These are phyloP conservation scores for Oreochromis tanganicae DNA, from an alignment of 2,113 vertebrate genomes.

Conservation along the genomic window DNA sequence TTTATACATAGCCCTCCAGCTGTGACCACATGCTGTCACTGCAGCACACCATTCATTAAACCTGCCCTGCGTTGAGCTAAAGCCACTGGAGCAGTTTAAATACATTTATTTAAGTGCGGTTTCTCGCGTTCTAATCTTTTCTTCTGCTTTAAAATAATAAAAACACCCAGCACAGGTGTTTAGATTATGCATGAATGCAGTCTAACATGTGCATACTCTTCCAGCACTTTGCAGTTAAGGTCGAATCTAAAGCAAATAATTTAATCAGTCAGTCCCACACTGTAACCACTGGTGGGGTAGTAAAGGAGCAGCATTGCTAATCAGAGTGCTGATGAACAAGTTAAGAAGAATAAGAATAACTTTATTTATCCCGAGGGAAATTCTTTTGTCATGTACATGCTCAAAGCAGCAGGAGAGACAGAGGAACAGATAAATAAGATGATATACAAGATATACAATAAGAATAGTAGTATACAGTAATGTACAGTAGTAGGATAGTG, in stretches of 20 bases:
- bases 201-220: not conserved
- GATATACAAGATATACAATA: no score
- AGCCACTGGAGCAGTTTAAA: not conserved
- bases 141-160: not conserved
- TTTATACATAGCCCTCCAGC: constrained; percentile 2
- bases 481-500: no score
- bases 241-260: not conserved
- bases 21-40: constrained; percentile 1
- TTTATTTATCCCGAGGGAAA: no score
- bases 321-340: not conserved
- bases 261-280: not conserved
- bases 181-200: not conserved
- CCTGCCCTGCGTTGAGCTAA: not conserved
- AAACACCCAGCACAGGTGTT: not conserved
- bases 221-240: not conserved
- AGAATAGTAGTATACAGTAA: no score
- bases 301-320: not conserved
- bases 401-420: no score
- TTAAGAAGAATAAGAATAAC: not conserved
- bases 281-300: not conserved
- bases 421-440: no score
- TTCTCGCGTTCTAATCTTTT: not conserved
- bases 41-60: not conserved
- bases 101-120: not conserved
- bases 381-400: no score